A percentile compares a stretch with the other conserved stretches of the same genome.
phyloP scores from a whole-genome alignment of 2,113 vertebrate species.

The Trachemys scripta region DNA sequence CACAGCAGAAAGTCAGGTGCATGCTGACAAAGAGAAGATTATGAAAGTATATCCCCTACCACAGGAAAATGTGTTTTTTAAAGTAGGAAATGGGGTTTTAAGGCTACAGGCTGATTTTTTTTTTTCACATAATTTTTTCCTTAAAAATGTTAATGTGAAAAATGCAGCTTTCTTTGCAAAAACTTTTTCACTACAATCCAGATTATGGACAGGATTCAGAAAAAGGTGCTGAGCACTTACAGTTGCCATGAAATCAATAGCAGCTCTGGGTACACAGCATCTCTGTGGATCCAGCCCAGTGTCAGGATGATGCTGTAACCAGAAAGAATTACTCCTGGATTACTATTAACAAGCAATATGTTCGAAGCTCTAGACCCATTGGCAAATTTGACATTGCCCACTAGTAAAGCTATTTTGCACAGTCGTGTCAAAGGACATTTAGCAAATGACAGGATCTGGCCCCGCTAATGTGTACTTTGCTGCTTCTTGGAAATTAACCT shows the following conservation, averaged over 20 bases:
- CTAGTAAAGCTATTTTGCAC: slow-evolving; percentile 34
- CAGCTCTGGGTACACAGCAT: background rate
- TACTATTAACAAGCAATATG: background rate
- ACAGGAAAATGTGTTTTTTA: background rate
- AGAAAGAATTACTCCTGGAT: background rate
- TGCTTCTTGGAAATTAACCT: background rate
- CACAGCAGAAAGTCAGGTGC: slow-evolving; percentile 15
- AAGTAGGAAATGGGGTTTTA: background rate
- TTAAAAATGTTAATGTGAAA: background rate
- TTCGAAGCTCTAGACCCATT: rapidly evolving
- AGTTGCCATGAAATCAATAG: background rate
- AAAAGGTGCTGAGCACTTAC: background rate
- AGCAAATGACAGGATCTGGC: background rate
- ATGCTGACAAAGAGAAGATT: slow-evolving; percentile 47
- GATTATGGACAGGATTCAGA: rapidly evolving
- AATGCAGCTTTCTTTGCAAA: slow-evolving; percentile 17
- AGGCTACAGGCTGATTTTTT: background rate
- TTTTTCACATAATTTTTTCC: background rate
- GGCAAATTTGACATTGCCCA: background rate
- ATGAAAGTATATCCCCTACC: slow-evolving; percentile 19
- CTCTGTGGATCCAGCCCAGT: background rate
- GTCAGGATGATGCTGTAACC: background rate
- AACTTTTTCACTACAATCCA: background rate
- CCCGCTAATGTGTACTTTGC: background rate
- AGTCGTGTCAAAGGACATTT: background rate